These are phyloP conservation scores for Graphium colonna DNA, from an alignment of 2,888 invertebrate genomes.

Conservation along the genomic window DNA sequence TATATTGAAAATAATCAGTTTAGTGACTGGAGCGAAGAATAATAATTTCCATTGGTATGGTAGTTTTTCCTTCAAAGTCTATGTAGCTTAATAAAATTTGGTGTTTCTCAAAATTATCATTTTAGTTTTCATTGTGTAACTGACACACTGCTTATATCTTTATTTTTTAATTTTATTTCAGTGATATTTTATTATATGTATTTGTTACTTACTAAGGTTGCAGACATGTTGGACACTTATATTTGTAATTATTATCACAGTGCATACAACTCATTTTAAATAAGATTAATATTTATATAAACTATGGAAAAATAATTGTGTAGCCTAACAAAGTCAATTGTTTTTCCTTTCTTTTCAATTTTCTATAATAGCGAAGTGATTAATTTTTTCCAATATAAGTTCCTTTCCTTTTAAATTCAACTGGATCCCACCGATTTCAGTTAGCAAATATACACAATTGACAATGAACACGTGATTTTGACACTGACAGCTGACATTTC, in stretches of 20 bases:
- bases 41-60: not conserved
- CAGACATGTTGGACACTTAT: constrained; percentile 79
- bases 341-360: not conserved
- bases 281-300: no score
- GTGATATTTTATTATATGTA: constrained; percentile 1
- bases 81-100: not conserved
- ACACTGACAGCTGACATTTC: not conserved
- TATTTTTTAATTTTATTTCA: no score
- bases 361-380: not conserved
- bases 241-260: constrained; percentile 57
- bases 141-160: no score
- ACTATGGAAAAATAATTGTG: not conserved
- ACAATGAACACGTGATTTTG: not conserved
- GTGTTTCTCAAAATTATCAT: not conserved
- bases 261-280: constrained; percentile 48
- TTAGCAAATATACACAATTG: not conserved
- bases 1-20: no score
- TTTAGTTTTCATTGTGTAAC: no score
- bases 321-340: no score
- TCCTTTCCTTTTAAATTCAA: no score
- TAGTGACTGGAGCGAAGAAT: no score
- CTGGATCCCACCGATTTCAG: not conserved
- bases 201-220: constrained; percentile 73
- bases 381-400: not conserved
- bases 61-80: no score